A percentile compares a stretch with the other conserved stretches of the same genome.
These are phyloP conservation scores for Labroides dimidiatus DNA, from an alignment of 2,797 vertebrate species.

Conservation along the genomic window DNA sequence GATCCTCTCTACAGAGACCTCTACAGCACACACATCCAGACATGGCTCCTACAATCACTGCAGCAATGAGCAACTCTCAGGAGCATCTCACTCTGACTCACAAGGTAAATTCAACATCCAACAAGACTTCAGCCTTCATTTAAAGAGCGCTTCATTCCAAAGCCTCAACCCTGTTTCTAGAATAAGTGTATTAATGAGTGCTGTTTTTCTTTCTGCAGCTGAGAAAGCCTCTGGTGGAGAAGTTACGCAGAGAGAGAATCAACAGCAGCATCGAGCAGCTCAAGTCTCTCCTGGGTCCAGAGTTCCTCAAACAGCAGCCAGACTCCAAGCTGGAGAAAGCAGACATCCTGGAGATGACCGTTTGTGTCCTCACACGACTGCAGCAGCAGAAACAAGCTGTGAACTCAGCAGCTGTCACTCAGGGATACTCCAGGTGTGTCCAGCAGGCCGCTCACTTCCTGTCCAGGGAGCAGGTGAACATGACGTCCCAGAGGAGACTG, in stretches of 20 bases:
- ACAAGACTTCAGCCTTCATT: background rate
- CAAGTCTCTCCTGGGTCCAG: conserved; percentile 59
- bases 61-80: conserved; percentile 65
- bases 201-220: conserved; percentile 76
- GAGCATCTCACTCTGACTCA: conserved; percentile 67
- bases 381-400: conserved; percentile 37
- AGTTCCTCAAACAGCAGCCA: conserved; percentile 79
- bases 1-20: conserved; percentile 78
- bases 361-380: conserved; percentile 72
- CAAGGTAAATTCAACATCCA: conserved; percentile 68
- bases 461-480: conserved; percentile 63
- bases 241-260: conserved; percentile 78
- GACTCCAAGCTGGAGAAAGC: conserved; percentile 85
- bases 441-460: conserved; percentile 64
- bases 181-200: conserved; percentile 37
- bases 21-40: conserved; percentile 72
- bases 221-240: conserved; percentile 89
- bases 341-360: conserved; percentile 82
- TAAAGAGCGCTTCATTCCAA: rapidly evolving
- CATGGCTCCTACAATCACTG: conserved; percentile 83
- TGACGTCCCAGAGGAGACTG: conserved; percentile 52
- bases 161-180: background rate
- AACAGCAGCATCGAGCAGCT: conserved; percentile 76
- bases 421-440: conserved; percentile 69
- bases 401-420: conserved; percentile 52